phyloP scores from a whole-genome alignment of 2,888 invertebrate genomes.

The Tinea semifulvella region DNA sequence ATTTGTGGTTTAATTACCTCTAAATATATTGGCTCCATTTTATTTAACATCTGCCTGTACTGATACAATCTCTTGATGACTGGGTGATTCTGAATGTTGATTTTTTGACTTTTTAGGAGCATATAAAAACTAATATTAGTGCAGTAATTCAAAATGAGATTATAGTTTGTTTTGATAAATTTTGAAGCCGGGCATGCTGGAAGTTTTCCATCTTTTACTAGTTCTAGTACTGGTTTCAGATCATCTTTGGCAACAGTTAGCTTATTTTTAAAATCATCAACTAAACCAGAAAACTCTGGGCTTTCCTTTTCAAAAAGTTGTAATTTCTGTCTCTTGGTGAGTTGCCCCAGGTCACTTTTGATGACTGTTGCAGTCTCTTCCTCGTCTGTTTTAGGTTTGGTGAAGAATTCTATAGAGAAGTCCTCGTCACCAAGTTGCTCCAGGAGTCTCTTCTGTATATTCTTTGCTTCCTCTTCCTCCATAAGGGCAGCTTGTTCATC shows the following conservation, averaged over 20 bases:
- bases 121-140: constrained; percentile 88
- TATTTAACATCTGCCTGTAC: constrained; percentile 77
- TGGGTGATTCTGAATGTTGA: constrained; percentile 84
- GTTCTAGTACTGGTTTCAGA: constrained; percentile 72
- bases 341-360: constrained; percentile 78
- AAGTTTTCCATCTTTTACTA: constrained; percentile 69
- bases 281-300: constrained; percentile 83
- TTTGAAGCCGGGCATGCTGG: constrained; percentile 72
- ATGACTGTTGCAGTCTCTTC: constrained; percentile 64
- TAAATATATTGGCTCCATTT: constrained; percentile 76
- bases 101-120: constrained; percentile 79
- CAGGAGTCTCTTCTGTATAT: constrained; percentile 78
- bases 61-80: constrained; percentile 85
- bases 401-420: constrained; percentile 70
- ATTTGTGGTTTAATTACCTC: constrained; percentile 75
- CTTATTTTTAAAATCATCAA: constrained; percentile 81
- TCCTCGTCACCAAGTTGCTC: constrained; percentile 83
- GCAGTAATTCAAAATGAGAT: constrained; percentile 81
- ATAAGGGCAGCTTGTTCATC: constrained; percentile 76
- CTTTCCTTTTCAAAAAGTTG: constrained; percentile 84
- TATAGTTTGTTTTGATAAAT: constrained; percentile 76
- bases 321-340: constrained; percentile 79
- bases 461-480: constrained; percentile 86
- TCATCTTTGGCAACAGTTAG: constrained; percentile 71
- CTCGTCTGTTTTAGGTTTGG: constrained; percentile 40